phyloP scores from a whole-genome alignment of 2,797 vertebrate species.

The Propithecus deckenii region DNA sequence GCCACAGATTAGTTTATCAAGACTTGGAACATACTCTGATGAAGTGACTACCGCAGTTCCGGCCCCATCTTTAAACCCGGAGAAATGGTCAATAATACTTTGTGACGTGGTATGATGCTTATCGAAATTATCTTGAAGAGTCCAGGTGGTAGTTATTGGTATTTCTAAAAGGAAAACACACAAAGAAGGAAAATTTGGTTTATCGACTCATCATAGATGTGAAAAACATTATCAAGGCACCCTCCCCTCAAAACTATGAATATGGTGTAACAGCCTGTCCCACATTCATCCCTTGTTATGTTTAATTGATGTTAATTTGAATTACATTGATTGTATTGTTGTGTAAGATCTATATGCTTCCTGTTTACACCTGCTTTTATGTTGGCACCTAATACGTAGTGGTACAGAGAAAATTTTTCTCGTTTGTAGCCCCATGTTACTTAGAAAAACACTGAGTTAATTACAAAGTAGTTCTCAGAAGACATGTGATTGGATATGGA shows the following conservation, averaged over 20 bases:
- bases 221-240: background rate
- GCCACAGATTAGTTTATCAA: slow-evolving; percentile 86
- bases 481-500: background rate
- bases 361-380: background rate
- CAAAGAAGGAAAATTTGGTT: background rate
- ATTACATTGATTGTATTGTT: background rate
- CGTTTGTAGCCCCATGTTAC: background rate
- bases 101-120: slow-evolving; percentile 75
- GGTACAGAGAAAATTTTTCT: background rate
- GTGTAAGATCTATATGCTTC: background rate
- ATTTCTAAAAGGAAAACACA: slow-evolving; percentile 81
- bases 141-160: slow-evolving; percentile 79
- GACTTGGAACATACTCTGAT: slow-evolving; percentile 83
- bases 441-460: background rate
- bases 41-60: slow-evolving; percentile 75
- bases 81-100: slow-evolving; percentile 80
- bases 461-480: background rate
- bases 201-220: background rate
- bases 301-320: background rate
- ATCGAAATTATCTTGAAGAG: slow-evolving; percentile 86
- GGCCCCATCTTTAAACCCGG: slow-evolving; percentile 59
- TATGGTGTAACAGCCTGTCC: background rate
- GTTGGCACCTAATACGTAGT: background rate
- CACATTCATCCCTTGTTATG: background rate
- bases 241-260: background rate